Conservation (phyloP, 2,113 vertebrate genomes). For the Chaenocephalus aceratus region DNA sequence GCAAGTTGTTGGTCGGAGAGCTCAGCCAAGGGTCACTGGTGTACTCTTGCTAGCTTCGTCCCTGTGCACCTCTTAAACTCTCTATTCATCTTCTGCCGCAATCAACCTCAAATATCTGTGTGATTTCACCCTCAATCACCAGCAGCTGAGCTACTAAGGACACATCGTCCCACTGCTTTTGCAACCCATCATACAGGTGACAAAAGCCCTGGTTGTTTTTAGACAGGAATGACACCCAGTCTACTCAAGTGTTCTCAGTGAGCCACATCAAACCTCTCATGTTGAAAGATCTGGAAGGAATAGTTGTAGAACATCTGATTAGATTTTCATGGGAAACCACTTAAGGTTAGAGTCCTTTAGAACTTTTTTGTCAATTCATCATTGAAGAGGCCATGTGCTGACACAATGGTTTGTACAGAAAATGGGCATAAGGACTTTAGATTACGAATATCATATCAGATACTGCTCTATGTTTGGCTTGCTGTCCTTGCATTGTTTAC, state of each 20-base stretch:
- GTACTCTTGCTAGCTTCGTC: slow-evolving; percentile 67
- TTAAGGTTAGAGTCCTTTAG: slow-evolving; percentile 14
- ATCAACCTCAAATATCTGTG: slow-evolving; percentile 70
- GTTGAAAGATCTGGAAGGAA: slow-evolving; percentile 20
- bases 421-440: slow-evolving; percentile 13
- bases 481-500: slow-evolving; percentile 23
- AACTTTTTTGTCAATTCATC: slow-evolving; percentile 32
- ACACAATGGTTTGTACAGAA: slow-evolving; percentile 35
- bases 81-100: slow-evolving; percentile 66
- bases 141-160: slow-evolving; percentile 49
- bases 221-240: slow-evolving; percentile 10
- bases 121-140: slow-evolving; percentile 73
- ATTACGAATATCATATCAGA: slow-evolving; percentile 19
- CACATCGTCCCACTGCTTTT: slow-evolving; percentile 53
- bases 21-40: slow-evolving; percentile 83
- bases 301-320: slow-evolving; percentile 26
- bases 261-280: slow-evolving; percentile 55
- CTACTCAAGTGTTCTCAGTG: slow-evolving; percentile 34
- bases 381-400: slow-evolving; percentile 26
- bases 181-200: slow-evolving; percentile 34
- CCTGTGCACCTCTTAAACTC: slow-evolving; percentile 49
- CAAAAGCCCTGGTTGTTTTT: slow-evolving; percentile 30
- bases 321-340: slow-evolving; percentile 38
- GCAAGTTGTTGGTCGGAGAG: slow-evolving; percentile 72
- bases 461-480: slow-evolving; percentile 5